These are phyloP conservation scores for Lonchura striata DNA, from an alignment of 2,113 vertebrate species.

Conservation along the genomic window DNA sequence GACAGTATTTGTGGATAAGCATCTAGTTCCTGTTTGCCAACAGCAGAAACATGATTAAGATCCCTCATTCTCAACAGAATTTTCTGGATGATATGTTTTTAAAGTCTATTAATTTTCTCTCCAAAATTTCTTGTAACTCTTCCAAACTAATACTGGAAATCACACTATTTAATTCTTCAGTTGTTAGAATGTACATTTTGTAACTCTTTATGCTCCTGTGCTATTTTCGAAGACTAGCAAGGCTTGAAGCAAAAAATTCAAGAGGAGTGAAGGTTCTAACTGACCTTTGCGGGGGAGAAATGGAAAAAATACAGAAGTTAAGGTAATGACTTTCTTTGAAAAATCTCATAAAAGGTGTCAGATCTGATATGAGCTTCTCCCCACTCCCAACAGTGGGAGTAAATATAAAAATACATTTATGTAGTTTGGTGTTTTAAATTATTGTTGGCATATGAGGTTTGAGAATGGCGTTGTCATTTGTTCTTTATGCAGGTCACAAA, in stretches of 20 bases:
- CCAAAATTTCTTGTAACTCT: not conserved
- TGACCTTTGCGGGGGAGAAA: conserved; percentile 5
- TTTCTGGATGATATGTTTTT: not conserved
- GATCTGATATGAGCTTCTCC: not conserved
- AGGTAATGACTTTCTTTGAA: conserved; percentile 1
- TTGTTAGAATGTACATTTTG: not conserved
- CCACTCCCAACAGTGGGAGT: not conserved
- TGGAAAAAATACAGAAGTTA: not conserved
- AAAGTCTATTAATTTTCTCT: not conserved
- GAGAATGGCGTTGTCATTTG: not conserved
- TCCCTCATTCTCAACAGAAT: not conserved
- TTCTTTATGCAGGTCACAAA: conserved; percentile 61
- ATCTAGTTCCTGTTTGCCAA: not conserved
- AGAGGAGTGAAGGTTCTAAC: not conserved
- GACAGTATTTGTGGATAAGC: not conserved
- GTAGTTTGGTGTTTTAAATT: not conserved
- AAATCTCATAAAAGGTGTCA: not conserved
- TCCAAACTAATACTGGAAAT: not conserved
- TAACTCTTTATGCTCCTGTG: not conserved
- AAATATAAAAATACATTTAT: not conserved
- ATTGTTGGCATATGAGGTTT: not conserved
- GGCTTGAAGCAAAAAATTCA: not conserved
- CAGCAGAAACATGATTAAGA: not conserved
- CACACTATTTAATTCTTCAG: not conserved
- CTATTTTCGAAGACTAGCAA: not conserved